Conservation (phyloP, 1,140 invertebrate genomes). For the Dendroctonus ponderosae region DNA sequence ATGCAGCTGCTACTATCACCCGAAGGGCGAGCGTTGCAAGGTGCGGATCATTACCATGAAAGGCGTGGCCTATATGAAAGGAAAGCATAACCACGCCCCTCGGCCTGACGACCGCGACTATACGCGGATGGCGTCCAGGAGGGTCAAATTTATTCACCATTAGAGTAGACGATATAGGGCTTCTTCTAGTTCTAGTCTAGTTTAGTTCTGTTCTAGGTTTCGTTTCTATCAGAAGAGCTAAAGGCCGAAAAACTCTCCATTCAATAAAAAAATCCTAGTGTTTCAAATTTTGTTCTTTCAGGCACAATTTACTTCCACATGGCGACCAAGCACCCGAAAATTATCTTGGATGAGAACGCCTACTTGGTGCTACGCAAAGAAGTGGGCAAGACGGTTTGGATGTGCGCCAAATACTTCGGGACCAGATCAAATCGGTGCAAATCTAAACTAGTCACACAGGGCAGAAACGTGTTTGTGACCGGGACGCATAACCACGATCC, state of each 20-base stretch:
- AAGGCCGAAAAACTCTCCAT: too few relatives aligned
- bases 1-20: slow-evolving; percentile 38
- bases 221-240: too few relatives aligned
- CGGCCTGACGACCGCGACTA: slow-evolving; percentile 16
- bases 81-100: slow-evolving; percentile 33
- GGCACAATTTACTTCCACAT: slow-evolving; percentile 41
- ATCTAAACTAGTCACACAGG: slow-evolving; percentile 38
- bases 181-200: too few relatives aligned
- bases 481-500: slow-evolving; percentile 40
- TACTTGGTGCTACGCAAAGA: slow-evolving; percentile 38
- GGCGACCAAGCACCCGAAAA: slow-evolving; percentile 42
- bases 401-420: slow-evolving; percentile 39
- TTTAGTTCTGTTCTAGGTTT: neutral
- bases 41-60: slow-evolving; percentile 26
- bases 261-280: too few relatives aligned
- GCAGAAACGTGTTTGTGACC: slow-evolving; percentile 38
- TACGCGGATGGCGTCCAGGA: slow-evolving; percentile 27
- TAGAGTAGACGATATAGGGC: neutral
- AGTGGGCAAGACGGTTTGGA: slow-evolving; percentile 40
- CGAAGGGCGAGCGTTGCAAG: slow-evolving; percentile 36
- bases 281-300: slow-evolving; percentile 19
- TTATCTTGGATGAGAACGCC: slow-evolving; percentile 37
- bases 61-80: slow-evolving; percentile 25
- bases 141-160: slow-evolving; percentile 25
- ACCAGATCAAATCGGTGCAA: slow-evolving; percentile 39